These are phyloP conservation scores for Sphecodes monilicornis DNA, from an alignment of 2,888 invertebrate genomes.

Conservation along the genomic window DNA sequence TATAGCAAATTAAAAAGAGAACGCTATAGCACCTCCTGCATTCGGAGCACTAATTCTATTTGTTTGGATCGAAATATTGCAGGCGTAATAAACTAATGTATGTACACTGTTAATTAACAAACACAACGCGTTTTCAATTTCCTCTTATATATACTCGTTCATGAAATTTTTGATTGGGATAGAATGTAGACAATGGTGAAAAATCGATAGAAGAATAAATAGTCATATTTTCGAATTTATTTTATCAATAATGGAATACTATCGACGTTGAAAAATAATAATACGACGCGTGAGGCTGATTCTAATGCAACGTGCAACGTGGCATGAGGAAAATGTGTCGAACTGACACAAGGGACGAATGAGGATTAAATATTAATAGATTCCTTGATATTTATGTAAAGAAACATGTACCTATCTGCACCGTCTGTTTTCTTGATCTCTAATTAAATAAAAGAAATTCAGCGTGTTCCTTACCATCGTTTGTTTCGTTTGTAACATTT, in stretches of 20 bases:
- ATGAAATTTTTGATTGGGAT: neutral
- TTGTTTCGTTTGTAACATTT: neutral
- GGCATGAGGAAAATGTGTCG: neutral
- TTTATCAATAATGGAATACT: no score
- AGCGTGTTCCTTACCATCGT: neutral
- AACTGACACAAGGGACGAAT: neutral
- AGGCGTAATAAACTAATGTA: no score
- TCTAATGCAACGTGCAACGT: neutral
- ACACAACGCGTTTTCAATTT: neutral
- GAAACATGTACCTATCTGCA: neutral
- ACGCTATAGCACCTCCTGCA: neutral
- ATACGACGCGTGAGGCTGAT: neutral
- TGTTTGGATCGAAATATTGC: neutral
- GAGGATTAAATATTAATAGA: neutral
- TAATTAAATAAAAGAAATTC: neutral
- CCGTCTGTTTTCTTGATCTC: neutral
- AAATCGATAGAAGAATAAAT: no score
- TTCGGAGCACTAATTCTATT: neutral
- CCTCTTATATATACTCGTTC: neutral
- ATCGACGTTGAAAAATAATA: neutral
- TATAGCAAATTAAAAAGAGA: neutral
- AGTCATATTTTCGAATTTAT: no score
- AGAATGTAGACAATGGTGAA: no score
- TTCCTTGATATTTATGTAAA: neutral
- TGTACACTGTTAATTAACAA: neutral